Evolutionary conservation across 2,888 invertebrate species (phyloP), one percentile per base, ranked within the genome.

Genomic region (Leptarthrus brevirostris): DNA sequence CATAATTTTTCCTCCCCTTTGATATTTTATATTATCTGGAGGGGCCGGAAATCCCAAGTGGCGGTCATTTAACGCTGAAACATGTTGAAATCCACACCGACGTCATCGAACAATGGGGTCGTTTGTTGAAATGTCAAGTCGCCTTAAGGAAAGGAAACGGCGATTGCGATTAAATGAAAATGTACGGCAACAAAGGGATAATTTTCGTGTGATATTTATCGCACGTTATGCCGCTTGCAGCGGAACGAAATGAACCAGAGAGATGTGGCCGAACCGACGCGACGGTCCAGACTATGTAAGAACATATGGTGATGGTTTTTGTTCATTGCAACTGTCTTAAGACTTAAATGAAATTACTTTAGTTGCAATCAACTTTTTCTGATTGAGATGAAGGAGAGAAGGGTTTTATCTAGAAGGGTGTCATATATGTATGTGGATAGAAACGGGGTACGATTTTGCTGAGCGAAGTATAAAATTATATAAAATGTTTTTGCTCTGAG

Each of bases 41-140:
- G 26, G 66, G 66, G 14, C 69, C 69, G 69, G 69, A 69, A 69
- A 71, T 71, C 71, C 71, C 71, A 71, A 71, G 71, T 71, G 71
- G 54, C 54, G 54, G 71, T 54, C 53, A 71, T 71, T 71, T 71
- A 71, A 71, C 71, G 71, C 71, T 34, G 40, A 71, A 34, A 22
- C 54, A 71, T 54, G 53, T 53, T 71, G 71, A 71, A 71, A 71
- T 71, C 71, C 36, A 71, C 71, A 71, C 71, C 71, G 54, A 26
- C 40, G 24, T 22, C 53, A 24, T n/a, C 18, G 54, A n/a, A 71
- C 71, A 71, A 71, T 26, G 71, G 71, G 71, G 54, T 71, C 71
- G 71, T 40, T 71, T 71, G 71, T 71, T 71, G 71, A 36, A 54
- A 71, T 54, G 54, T 54, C 53, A 54, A 71, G 30, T 24, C 71